Conservation (phyloP, 2,113 vertebrate genomes). For the Oncorhynchus masou region DNA sequence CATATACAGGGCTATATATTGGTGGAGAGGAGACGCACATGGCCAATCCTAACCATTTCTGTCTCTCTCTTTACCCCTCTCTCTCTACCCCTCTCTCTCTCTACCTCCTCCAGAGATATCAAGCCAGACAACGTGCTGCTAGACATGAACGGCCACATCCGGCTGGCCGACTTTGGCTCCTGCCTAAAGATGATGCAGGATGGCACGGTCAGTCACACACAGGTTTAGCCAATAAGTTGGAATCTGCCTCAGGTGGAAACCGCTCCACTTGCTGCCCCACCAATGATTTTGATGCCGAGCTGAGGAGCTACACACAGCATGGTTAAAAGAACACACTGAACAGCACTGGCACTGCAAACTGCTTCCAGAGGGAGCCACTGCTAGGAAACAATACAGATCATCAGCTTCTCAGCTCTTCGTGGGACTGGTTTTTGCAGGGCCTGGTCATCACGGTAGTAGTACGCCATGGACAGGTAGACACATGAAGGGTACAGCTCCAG, state of each 20-base stretch:
- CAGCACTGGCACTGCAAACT: too few relatives aligned
- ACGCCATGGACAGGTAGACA: slow-evolving; percentile 88
- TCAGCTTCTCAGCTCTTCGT: slow-evolving; percentile 87
- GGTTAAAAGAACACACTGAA: too few relatives aligned
- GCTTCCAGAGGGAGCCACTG: too few relatives aligned
- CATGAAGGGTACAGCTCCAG: slow-evolving; percentile 88
- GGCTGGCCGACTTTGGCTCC: slow-evolving; percentile 95
- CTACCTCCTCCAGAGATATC: slow-evolving; percentile 81
- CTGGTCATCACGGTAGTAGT: slow-evolving; percentile 89
- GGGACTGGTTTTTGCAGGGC: slow-evolving; percentile 81
- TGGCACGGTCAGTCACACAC: slow-evolving; percentile 83
- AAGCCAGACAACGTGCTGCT: slow-evolving; percentile 96
- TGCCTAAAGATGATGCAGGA: slow-evolving; percentile 96
- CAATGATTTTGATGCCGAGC: too few relatives aligned
- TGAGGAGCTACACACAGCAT: too few relatives aligned
- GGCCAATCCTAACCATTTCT: background rate
- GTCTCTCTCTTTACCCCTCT: background rate
- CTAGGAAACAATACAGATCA: slow-evolving; percentile 56
- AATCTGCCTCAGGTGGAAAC: too few relatives aligned
- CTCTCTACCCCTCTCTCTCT: too few relatives aligned
- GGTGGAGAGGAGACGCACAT: too few relatives aligned
- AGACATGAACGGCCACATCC: slow-evolving; percentile 94
- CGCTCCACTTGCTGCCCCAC: too few relatives aligned
- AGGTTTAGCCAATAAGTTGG: too few relatives aligned
- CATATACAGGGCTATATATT: too few relatives aligned